phyloP scores from a whole-genome alignment of 1,140 invertebrate species.

The Leptopilina boulardi region DNA sequence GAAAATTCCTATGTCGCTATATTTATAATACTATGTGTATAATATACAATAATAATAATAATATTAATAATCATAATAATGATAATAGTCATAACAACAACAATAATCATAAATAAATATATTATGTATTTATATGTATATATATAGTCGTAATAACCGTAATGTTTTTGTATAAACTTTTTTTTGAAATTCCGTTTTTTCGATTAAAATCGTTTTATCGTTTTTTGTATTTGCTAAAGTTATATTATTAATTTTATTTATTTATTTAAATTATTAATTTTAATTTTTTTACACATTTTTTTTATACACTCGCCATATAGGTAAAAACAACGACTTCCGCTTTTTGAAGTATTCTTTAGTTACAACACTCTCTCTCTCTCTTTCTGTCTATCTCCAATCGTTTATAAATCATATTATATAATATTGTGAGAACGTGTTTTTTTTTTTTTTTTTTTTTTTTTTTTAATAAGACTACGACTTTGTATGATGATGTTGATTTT shows the following conservation, averaged over 20 bases:
- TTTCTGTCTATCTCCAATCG: no score
- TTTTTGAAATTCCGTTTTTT: slow-evolving; percentile 50
- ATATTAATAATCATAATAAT: slow-evolving; percentile 55
- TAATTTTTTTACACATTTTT: slow-evolving; percentile 10
- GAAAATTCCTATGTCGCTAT: slow-evolving; percentile 53
- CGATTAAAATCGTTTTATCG: slow-evolving; percentile 36
- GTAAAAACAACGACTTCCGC: slow-evolving; percentile 53
- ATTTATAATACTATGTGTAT: slow-evolving; percentile 59
- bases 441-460: background rate
- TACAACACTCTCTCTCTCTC: background rate
- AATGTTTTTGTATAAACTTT: slow-evolving; percentile 54
- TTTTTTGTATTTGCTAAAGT: slow-evolving; percentile 8
- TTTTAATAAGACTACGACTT: background rate
- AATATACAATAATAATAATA: slow-evolving; percentile 60
- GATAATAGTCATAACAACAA: slow-evolving; percentile 59
- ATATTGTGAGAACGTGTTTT: background rate
- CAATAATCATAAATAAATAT: slow-evolving; percentile 62
- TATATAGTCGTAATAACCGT: slow-evolving; percentile 54
- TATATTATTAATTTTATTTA: no score
- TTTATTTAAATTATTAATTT: no score
- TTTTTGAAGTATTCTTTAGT: background rate
- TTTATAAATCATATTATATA: slow-evolving; percentile 2
- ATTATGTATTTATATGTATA: slow-evolving; percentile 46
- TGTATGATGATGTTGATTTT: background rate
- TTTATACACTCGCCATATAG: slow-evolving; percentile 30